These are phyloP conservation scores for Sarcophilus harrisii DNA, from an alignment of 2,797 vertebrate genomes.

Conservation along the genomic window DNA sequence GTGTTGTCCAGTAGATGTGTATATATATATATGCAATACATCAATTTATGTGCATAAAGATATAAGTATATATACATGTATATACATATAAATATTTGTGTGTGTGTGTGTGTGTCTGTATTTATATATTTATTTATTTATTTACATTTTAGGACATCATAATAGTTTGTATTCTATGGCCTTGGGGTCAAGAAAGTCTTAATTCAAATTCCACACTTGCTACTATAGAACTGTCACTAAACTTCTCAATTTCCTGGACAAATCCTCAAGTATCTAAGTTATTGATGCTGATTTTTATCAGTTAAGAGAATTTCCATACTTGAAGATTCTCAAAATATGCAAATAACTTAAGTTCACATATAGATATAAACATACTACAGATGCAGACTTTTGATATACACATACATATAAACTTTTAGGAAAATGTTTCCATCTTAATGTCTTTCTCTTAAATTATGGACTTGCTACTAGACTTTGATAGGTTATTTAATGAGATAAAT, in stretches of 20 bases:
- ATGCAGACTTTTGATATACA: neutral
- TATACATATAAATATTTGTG: too few relatives aligned
- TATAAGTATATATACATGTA: too few relatives aligned
- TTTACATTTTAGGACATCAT: neutral
- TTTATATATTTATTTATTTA: neutral
- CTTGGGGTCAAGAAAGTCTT: neutral
- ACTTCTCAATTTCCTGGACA: neutral
- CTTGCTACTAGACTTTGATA: neutral
- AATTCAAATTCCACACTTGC: neutral
- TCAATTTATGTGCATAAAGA: neutral
- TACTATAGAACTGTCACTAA: neutral
- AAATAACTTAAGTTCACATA: neutral
- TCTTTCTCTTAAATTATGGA: neutral
- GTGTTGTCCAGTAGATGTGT: neutral
- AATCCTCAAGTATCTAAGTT: neutral
- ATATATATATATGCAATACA: neutral
- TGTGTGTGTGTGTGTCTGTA: too few relatives aligned
- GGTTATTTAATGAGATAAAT: neutral
- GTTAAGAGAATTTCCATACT: neutral
- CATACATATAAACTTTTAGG: neutral
- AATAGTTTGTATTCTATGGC: neutral
- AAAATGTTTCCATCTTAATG: neutral
- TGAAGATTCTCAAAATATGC: neutral
- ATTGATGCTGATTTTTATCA: neutral
- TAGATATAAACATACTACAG: neutral